phyloP scores from a whole-genome alignment of 2,888 invertebrate species.

The Cataglyphis livida region DNA sequence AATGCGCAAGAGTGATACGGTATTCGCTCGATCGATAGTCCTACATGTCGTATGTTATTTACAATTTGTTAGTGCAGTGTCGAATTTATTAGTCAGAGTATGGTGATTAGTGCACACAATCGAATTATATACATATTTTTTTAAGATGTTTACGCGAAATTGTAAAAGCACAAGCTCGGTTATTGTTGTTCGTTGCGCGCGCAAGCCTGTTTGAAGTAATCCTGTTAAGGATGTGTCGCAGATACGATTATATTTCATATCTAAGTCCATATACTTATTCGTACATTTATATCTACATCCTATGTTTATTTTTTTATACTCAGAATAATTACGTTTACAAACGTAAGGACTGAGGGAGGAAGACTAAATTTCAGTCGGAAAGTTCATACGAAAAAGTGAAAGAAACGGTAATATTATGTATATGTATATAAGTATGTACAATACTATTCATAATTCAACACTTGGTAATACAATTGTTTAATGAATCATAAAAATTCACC shows the following conservation, averaged over 20 bases:
- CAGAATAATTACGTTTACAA: constrained; percentile 50
- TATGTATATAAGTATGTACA: constrained; percentile 21
- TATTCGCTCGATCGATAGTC: constrained; percentile 23
- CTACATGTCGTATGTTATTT: constrained; percentile 41
- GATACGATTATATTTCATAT: neutral
- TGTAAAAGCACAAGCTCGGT: constrained; percentile 57
- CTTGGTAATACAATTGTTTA: constrained; percentile 17
- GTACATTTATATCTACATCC: neutral
- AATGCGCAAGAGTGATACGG: constrained; percentile 35
- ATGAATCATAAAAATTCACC: constrained; percentile 13
- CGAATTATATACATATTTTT: constrained; percentile 15
- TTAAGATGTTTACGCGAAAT: constrained; percentile 23
- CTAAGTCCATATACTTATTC: neutral
- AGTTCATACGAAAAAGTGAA: constrained; percentile 61
- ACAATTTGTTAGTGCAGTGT: constrained; percentile 39
- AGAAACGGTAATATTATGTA: constrained; percentile 42
- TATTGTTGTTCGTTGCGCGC: constrained; percentile 39
- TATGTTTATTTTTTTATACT: constrained; percentile 11
- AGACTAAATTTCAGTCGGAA: constrained; percentile 63
- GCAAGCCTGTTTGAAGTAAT: constrained; percentile 37
- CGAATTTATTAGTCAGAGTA: neutral
- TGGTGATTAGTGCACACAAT: constrained; percentile 1
- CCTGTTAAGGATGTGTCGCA: neutral
- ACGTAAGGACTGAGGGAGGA: constrained; percentile 54
- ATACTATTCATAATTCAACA: neutral